Evolutionary conservation across 2,113 vertebrate species (phyloP).

Genomic region (Phyllostomus discolor): DNA sequence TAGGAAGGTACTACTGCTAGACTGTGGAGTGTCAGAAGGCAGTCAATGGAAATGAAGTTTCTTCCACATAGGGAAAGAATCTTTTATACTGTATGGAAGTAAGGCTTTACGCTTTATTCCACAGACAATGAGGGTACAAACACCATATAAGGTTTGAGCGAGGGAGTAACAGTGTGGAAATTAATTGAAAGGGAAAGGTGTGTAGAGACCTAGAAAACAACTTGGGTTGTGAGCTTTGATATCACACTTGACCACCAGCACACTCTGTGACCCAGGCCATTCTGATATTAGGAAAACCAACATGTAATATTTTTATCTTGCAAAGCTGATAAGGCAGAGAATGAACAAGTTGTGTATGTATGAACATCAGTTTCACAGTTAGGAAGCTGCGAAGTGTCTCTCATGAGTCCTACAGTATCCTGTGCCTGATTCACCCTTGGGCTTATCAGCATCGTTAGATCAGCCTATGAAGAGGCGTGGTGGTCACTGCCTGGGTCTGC

Average conservation of each 20-base stretch:
- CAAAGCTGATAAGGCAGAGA: conserved; percentile 7
- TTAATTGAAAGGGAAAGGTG: not conserved
- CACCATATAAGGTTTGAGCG: not conserved
- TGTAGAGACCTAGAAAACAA: not conserved
- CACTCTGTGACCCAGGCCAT: not conserved
- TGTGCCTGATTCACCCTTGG: not conserved
- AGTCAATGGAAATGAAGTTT: not conserved
- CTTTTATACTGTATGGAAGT: not conserved
- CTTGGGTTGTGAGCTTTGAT: not conserved
- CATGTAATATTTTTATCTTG: conserved; percentile 42
- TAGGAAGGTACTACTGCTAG: not conserved
- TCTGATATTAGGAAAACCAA: conserved; percentile 32
- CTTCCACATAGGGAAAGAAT: not conserved
- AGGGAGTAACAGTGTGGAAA: not conserved
- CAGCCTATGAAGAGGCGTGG: not conserved
- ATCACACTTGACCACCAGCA: not conserved
- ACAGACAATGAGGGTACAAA: not conserved
- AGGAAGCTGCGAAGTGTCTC: not conserved
- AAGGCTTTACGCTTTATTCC: not conserved
- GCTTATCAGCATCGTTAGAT: not conserved
- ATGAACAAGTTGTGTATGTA: not conserved
- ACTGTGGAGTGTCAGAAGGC: not conserved
- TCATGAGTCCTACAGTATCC: not conserved
- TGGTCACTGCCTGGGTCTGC: not conserved
- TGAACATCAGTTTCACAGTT: not conserved